Conservation (phyloP, 1,140 invertebrate species). For the Calliphora vicina region DNA sequence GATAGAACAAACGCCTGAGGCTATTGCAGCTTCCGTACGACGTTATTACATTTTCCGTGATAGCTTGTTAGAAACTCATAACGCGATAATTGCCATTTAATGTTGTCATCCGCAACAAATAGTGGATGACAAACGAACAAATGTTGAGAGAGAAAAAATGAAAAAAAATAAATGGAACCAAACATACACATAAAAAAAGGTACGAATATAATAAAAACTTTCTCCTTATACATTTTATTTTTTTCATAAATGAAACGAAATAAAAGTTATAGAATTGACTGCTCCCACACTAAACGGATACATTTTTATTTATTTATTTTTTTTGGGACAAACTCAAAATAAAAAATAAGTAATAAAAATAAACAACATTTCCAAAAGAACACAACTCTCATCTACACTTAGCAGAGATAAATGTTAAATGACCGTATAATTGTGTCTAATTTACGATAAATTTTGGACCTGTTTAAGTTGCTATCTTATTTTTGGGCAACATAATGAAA, state of each 20-base stretch:
- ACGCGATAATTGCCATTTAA: slow-evolving; percentile 33
- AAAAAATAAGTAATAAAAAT: slow-evolving; percentile 17
- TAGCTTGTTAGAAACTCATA: slow-evolving; percentile 28
- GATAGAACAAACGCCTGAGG: slow-evolving; percentile 4
- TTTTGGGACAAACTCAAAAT: background rate
- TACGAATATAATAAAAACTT: background rate
- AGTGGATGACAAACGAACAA: slow-evolving; percentile 22
- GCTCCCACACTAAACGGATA: background rate
- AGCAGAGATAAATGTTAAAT: slow-evolving; percentile 2
- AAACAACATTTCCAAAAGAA: background rate
- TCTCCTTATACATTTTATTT: background rate
- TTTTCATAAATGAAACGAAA: background rate
- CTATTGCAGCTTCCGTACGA: slow-evolving; percentile 3
- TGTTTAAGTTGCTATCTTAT: background rate
- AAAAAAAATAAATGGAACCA: too few relatives aligned
- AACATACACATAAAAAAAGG: background rate
- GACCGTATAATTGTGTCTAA: slow-evolving; percentile 27
- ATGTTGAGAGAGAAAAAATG: background rate
- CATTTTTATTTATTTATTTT: background rate
- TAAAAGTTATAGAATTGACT: background rate
- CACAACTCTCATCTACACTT: background rate
- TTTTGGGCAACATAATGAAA: too few relatives aligned
- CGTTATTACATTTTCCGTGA: slow-evolving; percentile 32
- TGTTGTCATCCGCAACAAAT: slow-evolving; percentile 30
- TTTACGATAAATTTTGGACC: slow-evolving; percentile 1